phyloP scores from a whole-genome alignment of 2,888 invertebrate species.

The Bellardia pandia region DNA sequence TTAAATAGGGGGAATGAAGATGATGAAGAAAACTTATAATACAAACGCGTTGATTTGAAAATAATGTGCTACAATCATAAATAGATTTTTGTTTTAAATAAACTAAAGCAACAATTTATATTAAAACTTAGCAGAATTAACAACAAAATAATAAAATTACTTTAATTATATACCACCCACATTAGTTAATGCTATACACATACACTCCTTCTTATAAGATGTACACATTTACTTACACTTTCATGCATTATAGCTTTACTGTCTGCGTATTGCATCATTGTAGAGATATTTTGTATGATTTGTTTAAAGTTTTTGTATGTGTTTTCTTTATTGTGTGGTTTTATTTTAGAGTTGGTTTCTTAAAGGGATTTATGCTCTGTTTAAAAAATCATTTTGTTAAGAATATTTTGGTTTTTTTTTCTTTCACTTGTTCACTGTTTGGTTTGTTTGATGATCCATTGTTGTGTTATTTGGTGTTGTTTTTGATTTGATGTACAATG shows the following conservation, averaged over 20 bases:
- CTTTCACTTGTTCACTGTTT: constrained; percentile 48
- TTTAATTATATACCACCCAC: constrained; percentile 70
- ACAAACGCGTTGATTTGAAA: constrained; percentile 81
- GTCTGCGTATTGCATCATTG: constrained; percentile 37
- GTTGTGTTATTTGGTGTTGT: constrained; percentile 40
- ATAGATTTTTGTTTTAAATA: constrained; percentile 55
- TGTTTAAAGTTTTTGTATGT: constrained; percentile 12
- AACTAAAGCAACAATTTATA: constrained; percentile 44
- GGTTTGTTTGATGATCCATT: constrained; percentile 71
- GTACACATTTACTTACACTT: constrained; percentile 18
- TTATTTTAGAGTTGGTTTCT: constrained; percentile 42
- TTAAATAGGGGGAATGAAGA: constrained; percentile 28
- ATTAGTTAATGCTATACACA: constrained; percentile 6
- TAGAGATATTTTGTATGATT: constrained; percentile 55
- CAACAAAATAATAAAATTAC: constrained; percentile 41
- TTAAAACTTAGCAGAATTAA: constrained; percentile 39
- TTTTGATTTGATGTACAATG: constrained; percentile 40
- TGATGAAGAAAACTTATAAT: neutral
- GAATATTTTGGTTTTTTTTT: constrained; percentile 63
- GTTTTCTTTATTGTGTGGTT: neutral
- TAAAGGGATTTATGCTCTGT: constrained; percentile 81
- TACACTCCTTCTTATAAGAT: neutral
- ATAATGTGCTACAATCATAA: constrained; percentile 80
- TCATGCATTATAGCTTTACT: constrained; percentile 43
- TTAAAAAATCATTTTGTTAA: constrained; percentile 78